Base-by-base conservation (phyloP, 2,113 vertebrate genomes). In the Nycticryphes semicollaris region DNA sequence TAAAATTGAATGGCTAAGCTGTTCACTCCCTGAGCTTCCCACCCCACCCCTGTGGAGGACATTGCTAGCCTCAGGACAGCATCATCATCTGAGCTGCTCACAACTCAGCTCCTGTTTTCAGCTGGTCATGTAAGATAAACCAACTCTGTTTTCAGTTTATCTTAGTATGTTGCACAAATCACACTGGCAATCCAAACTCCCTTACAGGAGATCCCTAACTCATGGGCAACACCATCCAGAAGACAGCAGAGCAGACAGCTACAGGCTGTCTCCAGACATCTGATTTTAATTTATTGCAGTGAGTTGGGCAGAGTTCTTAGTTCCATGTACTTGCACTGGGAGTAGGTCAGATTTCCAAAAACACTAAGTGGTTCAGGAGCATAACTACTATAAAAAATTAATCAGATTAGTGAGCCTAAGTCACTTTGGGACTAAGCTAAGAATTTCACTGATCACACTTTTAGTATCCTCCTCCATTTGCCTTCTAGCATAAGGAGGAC, bases 351-450 rank as follows among this genome's bases (percentile, higher is more conserved):
- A 79, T 90, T 93, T 94, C 70, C n/a, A 79, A 73, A 89, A 93
- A 60, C 66, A 51, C 43, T 91, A 77, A 94, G 87, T 81, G 53
- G 43, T 68, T 91, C 84, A 79, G 62, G 50, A 95, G 35, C 48
- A 78, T 23, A 84, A 84, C 82, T 87, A n/a, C 64, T 57, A 57
- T 96, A 63, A 94, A 95, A 96, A 89, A 95, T 95, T 91, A 87
- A 93, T 89, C 77, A 91, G 62, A 73, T 35, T 87, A 66, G 84
- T 69, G 37, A 96, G 57, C 16, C 24, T 73, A 62, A 89, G 73
- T 91, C 83, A 92, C 62, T 94, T 67, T 72, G 74, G 57, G 80
- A 93, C 57, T 47, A 47, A 79, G 37, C 77, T 84, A 86, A 84
- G 62, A 79, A 92, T 84, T 90, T 87, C 73, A 87, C 57, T 82